These are phyloP conservation scores for Choloepus hoffmanni DNA, from an alignment of 2,113 vertebrate genomes.

Conservation along the genomic window DNA sequence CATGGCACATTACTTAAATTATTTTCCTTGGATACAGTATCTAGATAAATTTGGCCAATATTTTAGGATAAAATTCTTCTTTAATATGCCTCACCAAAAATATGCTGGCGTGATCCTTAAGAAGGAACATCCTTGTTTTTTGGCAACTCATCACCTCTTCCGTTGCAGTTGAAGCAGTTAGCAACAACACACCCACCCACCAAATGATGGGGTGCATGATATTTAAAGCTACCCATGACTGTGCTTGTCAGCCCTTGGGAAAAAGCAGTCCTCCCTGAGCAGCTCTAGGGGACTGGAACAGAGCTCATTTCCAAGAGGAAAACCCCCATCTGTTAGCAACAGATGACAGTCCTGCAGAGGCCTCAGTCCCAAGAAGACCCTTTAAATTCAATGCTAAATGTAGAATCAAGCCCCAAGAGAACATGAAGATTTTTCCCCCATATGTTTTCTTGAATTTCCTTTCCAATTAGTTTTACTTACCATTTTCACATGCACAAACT, in stretches of 20 bases:
- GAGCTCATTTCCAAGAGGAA: constrained; percentile 11
- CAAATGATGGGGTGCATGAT: constrained; percentile 51
- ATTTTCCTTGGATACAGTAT: constrained; percentile 14
- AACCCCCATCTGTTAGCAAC: not conserved
- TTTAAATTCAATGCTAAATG: not conserved
- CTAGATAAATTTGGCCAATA: constrained; percentile 56
- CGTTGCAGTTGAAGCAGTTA: constrained; percentile 50
- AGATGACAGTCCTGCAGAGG: not conserved
- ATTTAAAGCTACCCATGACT: constrained; percentile 56
- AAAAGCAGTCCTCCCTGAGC: not conserved
- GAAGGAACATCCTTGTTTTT: constrained; percentile 41
- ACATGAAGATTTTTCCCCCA: not conserved
- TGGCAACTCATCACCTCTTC: constrained; percentile 57
- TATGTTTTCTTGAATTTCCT: not conserved
- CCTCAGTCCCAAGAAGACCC: not conserved
- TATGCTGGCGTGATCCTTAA: constrained; percentile 50
- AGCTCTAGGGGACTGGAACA: not conserved
- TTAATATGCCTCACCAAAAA: constrained; percentile 52
- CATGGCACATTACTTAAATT: not conserved
- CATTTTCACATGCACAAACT: not conserved
- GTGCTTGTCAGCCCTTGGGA: not conserved
- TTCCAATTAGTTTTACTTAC: not conserved
- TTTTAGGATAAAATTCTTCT: constrained; percentile 54
- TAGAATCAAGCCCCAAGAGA: not conserved
- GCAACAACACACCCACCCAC: constrained; percentile 58